A percentile compares a stretch with the other conserved stretches of the same genome.
These are phyloP conservation scores for Trachymyrmex septentrionalis DNA, from an alignment of 1,140 invertebrate species.

Conservation along the genomic window DNA sequence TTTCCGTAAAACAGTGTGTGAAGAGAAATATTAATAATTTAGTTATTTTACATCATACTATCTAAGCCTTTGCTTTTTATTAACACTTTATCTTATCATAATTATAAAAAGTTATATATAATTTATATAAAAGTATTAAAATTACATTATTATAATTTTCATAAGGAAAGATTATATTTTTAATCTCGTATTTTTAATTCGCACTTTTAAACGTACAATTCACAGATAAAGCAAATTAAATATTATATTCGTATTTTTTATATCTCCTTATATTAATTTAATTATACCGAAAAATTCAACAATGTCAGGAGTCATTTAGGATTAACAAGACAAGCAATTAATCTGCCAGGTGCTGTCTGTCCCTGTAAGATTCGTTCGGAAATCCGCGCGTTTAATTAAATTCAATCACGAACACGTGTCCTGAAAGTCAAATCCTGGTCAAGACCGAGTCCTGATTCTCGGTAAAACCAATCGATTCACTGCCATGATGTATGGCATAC, in stretches of 20 bases:
- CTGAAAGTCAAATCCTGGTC: slow-evolving; percentile 40
- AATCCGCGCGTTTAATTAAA: slow-evolving; percentile 16
- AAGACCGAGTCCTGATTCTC: slow-evolving; percentile 45
- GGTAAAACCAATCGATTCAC: slow-evolving; percentile 65
- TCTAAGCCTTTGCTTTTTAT: neutral
- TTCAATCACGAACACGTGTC: slow-evolving; percentile 4
- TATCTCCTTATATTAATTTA: neutral
- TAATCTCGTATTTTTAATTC: neutral
- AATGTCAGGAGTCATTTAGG: neutral
- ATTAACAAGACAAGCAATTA: slow-evolving; percentile 8
- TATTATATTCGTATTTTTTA: neutral
- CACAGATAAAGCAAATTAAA: neutral
- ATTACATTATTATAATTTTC: neutral
- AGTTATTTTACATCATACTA: neutral
- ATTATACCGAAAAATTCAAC: neutral
- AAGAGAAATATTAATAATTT: neutral
- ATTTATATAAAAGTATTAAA: neutral
- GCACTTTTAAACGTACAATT: neutral
- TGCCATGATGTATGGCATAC: slow-evolving; percentile 70
- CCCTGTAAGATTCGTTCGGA: neutral
- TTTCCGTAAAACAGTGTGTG: neutral
- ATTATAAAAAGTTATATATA: slow-evolving; percentile 5
- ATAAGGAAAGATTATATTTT: neutral
- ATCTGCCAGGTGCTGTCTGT: neutral
- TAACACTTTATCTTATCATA: neutral